Evolutionary conservation across 2,888 invertebrate species (phyloP).

Genomic region (Imbricaverruca yamaguchii): DNA sequence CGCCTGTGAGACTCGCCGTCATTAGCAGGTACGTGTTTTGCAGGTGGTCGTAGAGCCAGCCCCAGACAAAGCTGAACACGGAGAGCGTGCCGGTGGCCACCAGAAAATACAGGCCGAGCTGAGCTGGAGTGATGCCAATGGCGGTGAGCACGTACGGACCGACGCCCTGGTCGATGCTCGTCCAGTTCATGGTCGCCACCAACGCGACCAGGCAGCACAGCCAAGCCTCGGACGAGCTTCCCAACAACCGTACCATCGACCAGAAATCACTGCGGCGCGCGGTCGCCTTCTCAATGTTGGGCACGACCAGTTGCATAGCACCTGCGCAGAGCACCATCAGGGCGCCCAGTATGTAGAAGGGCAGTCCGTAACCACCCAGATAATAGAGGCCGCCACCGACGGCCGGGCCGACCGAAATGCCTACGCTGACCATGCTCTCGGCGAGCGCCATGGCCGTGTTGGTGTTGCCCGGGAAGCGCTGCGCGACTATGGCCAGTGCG

Average conservation of each 20-base stretch:
- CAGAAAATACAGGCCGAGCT: neutral
- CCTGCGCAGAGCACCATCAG: conserved; percentile 61
- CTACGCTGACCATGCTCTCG: conserved; percentile 70
- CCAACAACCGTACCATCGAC: neutral
- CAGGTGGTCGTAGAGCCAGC: conserved; percentile 52
- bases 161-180: neutral
- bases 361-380: conserved; percentile 68
- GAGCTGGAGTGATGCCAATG: neutral
- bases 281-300: conserved; percentile 41
- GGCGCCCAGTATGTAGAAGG: conserved; percentile 64
- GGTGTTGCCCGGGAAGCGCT: conserved; percentile 65
- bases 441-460: conserved; percentile 66
- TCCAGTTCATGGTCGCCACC: neutral
- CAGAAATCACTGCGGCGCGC: neutral
- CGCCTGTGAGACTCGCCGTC: conserved; percentile 58
- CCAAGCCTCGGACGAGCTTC: neutral
- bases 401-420: conserved; percentile 71
- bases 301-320: conserved; percentile 54
- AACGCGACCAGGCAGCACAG: neutral
- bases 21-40: conserved; percentile 67
- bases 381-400: conserved; percentile 67
- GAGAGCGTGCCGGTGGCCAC: neutral
- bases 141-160: neutral
- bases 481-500: conserved; percentile 67
- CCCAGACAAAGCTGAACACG: neutral